Percentiles rank a stretch among this genome's conserved stretches.
Conservation (phyloP, 2,888 invertebrate genomes). For the Mactromeris polynyma region DNA sequence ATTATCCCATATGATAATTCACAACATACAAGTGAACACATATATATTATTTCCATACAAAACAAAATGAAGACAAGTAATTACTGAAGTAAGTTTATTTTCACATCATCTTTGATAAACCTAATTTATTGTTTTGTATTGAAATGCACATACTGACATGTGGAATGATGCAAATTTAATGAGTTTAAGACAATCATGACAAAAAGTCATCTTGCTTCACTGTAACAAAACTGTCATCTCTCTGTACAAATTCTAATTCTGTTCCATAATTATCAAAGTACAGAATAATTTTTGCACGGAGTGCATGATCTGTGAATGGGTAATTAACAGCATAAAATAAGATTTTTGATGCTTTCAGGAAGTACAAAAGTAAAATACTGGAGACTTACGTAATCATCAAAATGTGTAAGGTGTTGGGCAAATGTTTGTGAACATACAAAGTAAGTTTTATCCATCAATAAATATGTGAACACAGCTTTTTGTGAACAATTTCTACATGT, state of each 20-base stretch:
- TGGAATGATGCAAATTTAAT: constrained; percentile 12
- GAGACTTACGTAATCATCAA: not conserved
- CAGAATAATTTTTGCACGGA: not conserved
- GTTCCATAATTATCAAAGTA: not conserved
- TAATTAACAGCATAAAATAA: no score
- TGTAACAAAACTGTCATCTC: not conserved
- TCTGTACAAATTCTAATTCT: not conserved
- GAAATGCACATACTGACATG: not conserved
- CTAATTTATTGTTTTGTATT: not conserved
- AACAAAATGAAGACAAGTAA: not conserved
- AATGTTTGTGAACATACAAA: not conserved
- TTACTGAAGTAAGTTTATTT: not conserved
- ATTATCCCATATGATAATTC: not conserved
- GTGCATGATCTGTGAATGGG: not conserved
- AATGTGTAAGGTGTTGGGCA: constrained; percentile 11
- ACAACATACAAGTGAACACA: constrained; percentile 17
- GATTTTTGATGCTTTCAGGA: no score
- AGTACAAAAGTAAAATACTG: no score
- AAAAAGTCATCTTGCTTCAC: no score
- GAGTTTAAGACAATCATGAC: not conserved
- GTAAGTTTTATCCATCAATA: not conserved
- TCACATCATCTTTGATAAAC: not conserved
- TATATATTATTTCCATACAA: not conserved
- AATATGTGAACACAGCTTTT: not conserved
- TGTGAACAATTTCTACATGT: constrained; percentile 2